Evolutionary conservation across 2,797 vertebrate genomes (phyloP), one percentile per base, ranked within the genome.

Genomic region (Diglossa cyanea): DNA sequence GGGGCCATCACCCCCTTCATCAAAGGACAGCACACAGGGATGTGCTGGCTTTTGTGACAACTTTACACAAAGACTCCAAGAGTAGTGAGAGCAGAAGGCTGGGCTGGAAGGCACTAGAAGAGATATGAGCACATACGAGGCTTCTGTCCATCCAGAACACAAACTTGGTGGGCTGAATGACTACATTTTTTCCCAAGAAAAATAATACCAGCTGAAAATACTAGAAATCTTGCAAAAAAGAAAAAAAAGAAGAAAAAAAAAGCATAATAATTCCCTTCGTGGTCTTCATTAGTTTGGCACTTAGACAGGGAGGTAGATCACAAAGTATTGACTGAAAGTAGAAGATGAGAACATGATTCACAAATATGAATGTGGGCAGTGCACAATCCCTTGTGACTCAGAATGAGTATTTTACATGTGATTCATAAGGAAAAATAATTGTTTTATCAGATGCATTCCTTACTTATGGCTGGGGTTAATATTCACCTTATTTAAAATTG

Each of bases 311-410:
- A 94, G 40, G 28, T 54, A 61, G 48, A 83, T 83, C 70, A 73
- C 53, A 80, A 88, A 91, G 44, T 74, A 57, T 82, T 92, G 88
- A 44, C 74, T 80, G 91, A 89, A 95, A 76, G 24, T 45, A 28
- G 61, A 65, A 55, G 71, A 94, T 60, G 54, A 93, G 62, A 88
- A 90, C 55, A 84, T 81, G 94, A 94, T 94, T 93, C 94, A 96
- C 39, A 0, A 77, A 88, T 91, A 70, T 37, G 62, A 86, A 70
- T 80, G 91, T 95, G 91, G 86, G 94, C 82, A 96, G 75, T 68
- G 50, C 30, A 45, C 33, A 42, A 9, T 95, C 80, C 51, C 76
- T 77, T 54, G 62, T 95, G 93, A 96, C 42, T 95, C 91, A 92
- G 94, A 88, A 58, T 93, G 75, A 93, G 76, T 57, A 66, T 94